Conservation (phyloP, 1,140 invertebrate genomes). For the Platorchestia sp. region DNA sequence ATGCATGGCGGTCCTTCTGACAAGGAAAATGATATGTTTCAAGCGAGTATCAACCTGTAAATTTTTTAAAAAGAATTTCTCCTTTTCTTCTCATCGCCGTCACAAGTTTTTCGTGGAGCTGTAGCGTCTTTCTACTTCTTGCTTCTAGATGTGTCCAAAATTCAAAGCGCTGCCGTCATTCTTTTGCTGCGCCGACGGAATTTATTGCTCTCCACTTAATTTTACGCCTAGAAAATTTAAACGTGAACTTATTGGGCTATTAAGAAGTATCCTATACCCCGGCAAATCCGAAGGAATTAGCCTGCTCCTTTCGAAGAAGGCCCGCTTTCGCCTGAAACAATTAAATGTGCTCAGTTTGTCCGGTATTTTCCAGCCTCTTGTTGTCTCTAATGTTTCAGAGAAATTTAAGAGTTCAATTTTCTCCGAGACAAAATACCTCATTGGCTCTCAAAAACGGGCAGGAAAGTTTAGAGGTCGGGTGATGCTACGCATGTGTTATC, state of each 20-base stretch:
- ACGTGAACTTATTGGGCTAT: slow-evolving; percentile 48
- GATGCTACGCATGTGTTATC: no score
- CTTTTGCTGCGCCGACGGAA: slow-evolving; percentile 11
- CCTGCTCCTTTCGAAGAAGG: neutral
- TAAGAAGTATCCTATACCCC: slow-evolving; percentile 33
- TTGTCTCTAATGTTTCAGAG: neutral
- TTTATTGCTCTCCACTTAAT: slow-evolving; percentile 44
- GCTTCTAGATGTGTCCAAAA: slow-evolving; percentile 25
- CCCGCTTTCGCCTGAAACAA: neutral
- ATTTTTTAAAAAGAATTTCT: neutral
- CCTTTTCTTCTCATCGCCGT: neutral
- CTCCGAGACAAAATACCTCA: neutral
- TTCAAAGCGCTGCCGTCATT: slow-evolving; percentile 35
- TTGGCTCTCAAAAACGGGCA: neutral
- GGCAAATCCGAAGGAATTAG: slow-evolving; percentile 23
- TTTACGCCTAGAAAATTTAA: slow-evolving; percentile 36
- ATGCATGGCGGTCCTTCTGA: neutral
- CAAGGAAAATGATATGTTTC: neutral
- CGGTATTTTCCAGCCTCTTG: neutral
- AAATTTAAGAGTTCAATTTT: neutral
- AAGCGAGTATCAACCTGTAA: neutral
- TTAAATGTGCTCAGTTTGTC: slow-evolving; percentile 5
- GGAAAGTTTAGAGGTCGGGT: neutral
- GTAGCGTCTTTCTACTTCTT: neutral
- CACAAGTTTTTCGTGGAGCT: neutral